A percentile compares a stretch with the other conserved stretches of the same genome.
These are phyloP conservation scores for Leptoclinus maculatus DNA, from an alignment of 2,797 vertebrate genomes.

Conservation along the genomic window DNA sequence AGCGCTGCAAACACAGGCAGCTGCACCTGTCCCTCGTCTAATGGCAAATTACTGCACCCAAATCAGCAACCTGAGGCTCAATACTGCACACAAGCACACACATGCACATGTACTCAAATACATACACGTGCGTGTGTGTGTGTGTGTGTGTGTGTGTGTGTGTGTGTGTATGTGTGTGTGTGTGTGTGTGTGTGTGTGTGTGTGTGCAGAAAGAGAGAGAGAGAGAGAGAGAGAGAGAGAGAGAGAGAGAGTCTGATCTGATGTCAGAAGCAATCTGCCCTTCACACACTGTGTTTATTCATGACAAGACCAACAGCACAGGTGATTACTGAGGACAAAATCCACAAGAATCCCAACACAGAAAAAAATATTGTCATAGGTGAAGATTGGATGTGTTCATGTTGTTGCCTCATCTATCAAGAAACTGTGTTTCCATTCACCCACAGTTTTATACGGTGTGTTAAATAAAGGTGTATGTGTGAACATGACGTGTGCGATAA, in stretches of 20 bases:
- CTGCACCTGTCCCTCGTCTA: conserved; percentile 83
- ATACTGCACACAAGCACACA: conserved; percentile 12
- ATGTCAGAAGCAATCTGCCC: conserved; percentile 66
- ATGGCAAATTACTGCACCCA: conserved; percentile 85
- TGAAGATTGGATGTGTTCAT: not conserved
- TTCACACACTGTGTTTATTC: conserved; percentile 61
- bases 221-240: not conserved
- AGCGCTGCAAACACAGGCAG: conserved; percentile 76
- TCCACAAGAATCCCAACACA: conserved; percentile 3
- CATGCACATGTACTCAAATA: not conserved
- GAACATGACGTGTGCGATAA: not conserved
- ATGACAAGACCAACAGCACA: conserved; percentile 61
- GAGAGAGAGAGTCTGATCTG: conserved; percentile 27
- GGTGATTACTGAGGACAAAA: conserved; percentile 42
- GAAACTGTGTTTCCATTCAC: not conserved
- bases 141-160: conserved; percentile 10
- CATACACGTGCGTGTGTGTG: not conserved
- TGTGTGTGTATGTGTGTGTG: conserved; percentile 11
- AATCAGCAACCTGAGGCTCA: conserved; percentile 82
- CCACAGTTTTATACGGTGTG: not conserved
- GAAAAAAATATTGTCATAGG: not conserved
- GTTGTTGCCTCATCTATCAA: not conserved
- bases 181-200: conserved; percentile 15
- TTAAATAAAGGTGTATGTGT: not conserved
- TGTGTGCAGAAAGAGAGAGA: conserved; percentile 6